Evolutionary conservation across 2,888 invertebrate species (phyloP).

Genomic region (Xanthostigma xanthostigma): DNA sequence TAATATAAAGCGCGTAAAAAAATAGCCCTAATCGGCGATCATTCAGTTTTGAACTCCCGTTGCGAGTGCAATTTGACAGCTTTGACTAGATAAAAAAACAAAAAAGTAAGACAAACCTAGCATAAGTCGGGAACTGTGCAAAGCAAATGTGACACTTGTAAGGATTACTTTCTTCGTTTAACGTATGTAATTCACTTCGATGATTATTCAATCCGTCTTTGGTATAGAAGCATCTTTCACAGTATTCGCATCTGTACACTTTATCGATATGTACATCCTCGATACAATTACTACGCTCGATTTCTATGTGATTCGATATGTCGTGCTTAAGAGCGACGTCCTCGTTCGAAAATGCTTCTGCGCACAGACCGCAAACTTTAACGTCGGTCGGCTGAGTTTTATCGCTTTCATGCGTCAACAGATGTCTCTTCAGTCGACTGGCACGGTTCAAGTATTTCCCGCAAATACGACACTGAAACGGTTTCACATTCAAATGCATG

Average conservation of each 20-base stretch:
- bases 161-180: conserved; percentile 33
- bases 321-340: conserved; percentile 18
- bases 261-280: conserved; percentile 32
- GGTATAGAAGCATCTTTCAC: conserved; percentile 36
- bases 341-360: conserved; percentile 27
- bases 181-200: conserved; percentile 16
- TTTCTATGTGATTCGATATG: conserved; percentile 15
- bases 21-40: too few relatives aligned
- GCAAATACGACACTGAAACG: conserved; percentile 40
- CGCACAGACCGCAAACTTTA: conserved; percentile 28
- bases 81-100: not conserved
- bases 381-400: conserved; percentile 22
- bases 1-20: too few relatives aligned
- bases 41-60: too few relatives aligned
- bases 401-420: conserved; percentile 34
- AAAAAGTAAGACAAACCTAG: conserved; percentile 25
- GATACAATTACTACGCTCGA: conserved; percentile 22
- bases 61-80: too few relatives aligned
- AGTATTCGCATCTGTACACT: conserved; percentile 37
- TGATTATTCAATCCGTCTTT: conserved; percentile 32
- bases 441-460: conserved; percentile 35
- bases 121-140: conserved; percentile 36
- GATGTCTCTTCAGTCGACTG: conserved; percentile 35
- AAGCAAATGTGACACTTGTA: conserved; percentile 38
- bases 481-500: conserved; percentile 35